Evolutionary conservation across 2,888 invertebrate species (phyloP), one percentile per base, ranked within the genome.

Genomic region (Amphipyra berbera): DNA sequence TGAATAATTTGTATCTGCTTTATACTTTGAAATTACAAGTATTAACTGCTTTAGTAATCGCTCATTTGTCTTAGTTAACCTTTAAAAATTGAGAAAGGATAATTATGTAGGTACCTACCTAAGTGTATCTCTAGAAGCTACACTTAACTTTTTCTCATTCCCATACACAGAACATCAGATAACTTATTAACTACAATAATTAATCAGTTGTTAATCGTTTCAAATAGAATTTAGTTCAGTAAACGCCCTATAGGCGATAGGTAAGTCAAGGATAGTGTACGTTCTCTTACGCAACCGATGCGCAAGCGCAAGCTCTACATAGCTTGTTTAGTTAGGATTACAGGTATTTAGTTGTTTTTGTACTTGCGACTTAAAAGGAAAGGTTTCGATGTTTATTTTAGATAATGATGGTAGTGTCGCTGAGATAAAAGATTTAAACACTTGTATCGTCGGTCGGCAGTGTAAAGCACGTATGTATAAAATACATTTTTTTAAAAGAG

Each of bases 251-350:
- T 53, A 30, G 53, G 52, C 44, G 55, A 53, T 66, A 66, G 68
- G 62, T 66, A 57, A 75, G 76, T 70, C 77, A 76, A 76, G 76
- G 76, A 70, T 61, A 2, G 21, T 30, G 62, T 44, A 62, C 76
- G 60, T 73, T 76, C 77, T 76, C 70, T 76, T 57, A 64, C 61
- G 67, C 61, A 70, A 69, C 46, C 33, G 59, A 76, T 70, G 75
- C 75, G 67, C 66, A 35, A 33, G 50, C 61, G 60, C 65, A 56
- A 66, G 44, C 30, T 68, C 60, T 37, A 73, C 45, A 53, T 56
- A 62, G 65, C 27, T 68, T 21, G 21, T 21, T 21, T 58, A 61
- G 61, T 70, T 58, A 63, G 56, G 40, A 49, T 52, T 47, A 38
- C 40, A 37, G 50, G 60, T 52, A 49, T 40, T 49, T 15, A 38